Conservation (phyloP, 2,797 vertebrate genomes). For the Pseudochirops cupreus region DNA sequence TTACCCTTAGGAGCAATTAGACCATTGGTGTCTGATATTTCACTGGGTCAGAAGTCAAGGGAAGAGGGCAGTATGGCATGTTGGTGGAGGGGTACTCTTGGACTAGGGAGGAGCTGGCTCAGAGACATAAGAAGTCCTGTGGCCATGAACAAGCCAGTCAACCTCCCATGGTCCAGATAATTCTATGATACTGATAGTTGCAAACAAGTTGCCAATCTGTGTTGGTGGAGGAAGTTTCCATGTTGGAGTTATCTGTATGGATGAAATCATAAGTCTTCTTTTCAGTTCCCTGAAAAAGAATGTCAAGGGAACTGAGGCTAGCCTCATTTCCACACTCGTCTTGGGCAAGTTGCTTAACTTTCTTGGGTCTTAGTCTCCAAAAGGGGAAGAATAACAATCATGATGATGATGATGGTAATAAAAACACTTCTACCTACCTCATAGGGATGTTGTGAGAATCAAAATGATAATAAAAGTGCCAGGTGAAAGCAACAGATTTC, state of each 20-base stretch:
- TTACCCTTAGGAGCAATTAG: background rate
- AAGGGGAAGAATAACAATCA: accelerated
- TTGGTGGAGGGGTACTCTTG: background rate
- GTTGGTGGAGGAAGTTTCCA: background rate
- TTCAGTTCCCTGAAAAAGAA: background rate
- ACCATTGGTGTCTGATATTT: background rate
- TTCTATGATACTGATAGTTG: background rate
- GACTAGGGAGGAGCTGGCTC: background rate
- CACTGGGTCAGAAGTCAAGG: background rate
- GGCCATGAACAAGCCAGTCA: background rate
- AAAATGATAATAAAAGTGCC: background rate
- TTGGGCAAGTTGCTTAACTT: background rate
- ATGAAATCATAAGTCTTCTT: background rate
- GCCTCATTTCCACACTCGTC: background rate
- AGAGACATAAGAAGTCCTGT: background rate
- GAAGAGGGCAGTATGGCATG: background rate
- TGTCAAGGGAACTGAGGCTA: accelerated
- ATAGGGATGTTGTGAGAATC: background rate
- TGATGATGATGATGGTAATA: accelerated
- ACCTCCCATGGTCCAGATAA: background rate
- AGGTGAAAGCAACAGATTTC: background rate
- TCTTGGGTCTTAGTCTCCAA: background rate
- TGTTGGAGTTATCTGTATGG: background rate
- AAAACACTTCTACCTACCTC: background rate
- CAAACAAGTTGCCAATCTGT: background rate